phyloP scores from a whole-genome alignment of 2,888 invertebrate species.

The Chaetoderma sp. region DNA sequence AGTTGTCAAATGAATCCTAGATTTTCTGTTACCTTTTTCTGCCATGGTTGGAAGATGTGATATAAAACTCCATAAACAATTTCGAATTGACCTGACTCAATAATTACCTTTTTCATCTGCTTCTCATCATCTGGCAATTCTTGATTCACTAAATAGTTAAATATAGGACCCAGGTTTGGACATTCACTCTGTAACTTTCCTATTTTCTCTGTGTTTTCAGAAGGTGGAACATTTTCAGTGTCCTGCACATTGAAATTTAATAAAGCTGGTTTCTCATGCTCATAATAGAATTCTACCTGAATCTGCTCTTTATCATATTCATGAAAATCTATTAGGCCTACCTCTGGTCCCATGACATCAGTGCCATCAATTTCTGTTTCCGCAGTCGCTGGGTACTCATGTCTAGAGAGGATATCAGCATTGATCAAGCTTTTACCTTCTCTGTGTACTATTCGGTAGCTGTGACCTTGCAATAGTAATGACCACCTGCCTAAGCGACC shows the following conservation, averaged over 20 bases:
- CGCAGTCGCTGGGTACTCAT: no score
- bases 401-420: background rate
- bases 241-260: no score
- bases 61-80: background rate
- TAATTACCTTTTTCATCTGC: background rate
- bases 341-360: no score
- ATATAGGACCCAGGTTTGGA: background rate
- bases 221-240: background rate
- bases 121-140: background rate
- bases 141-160: background rate
- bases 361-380: no score
- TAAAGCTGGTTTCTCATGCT: no score
- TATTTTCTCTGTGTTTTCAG: background rate
- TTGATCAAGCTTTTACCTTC: constrained; percentile 4
- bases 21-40: background rate
- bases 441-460: constrained; percentile 21
- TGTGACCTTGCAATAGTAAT: constrained; percentile 27
- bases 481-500: constrained; percentile 25
- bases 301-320: no score
- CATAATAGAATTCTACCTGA: no score
- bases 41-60: background rate
- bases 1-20: background rate
- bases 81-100: background rate
- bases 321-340: no score
- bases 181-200: background rate